These are phyloP conservation scores for Lottia gigantea DNA, from an alignment of 2,888 invertebrate genomes.

Conservation along the genomic window DNA sequence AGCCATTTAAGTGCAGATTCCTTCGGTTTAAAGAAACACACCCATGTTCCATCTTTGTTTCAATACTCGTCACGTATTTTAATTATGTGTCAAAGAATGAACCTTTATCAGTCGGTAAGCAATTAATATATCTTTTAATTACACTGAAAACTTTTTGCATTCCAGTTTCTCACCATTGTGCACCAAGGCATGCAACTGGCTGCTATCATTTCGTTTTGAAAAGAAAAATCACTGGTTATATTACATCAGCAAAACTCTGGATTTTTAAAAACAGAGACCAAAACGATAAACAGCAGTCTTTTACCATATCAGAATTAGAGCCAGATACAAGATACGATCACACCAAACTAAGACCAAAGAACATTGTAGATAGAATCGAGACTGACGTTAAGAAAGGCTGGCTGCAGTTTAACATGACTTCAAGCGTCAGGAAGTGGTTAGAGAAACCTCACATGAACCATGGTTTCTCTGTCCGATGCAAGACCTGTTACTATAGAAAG, in stretches of 20 bases:
- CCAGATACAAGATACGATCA: constrained; percentile 25
- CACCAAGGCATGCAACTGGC: constrained; percentile 38
- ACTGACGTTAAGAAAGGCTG: constrained; percentile 50
- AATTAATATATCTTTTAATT: constrained; percentile 2
- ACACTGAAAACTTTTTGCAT: constrained; percentile 6
- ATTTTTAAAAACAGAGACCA: constrained; percentile 53
- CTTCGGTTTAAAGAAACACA: too few relatives aligned
- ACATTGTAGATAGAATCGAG: constrained; percentile 44
- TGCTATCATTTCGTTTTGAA: constrained; percentile 49
- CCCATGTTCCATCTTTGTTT: too few relatives aligned
- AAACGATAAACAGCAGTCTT: constrained; percentile 47
- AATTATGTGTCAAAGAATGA: neutral
- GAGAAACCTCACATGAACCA: constrained; percentile 42
- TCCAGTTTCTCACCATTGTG: constrained; percentile 43
- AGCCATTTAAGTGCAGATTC: too few relatives aligned
- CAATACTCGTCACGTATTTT: too few relatives aligned
- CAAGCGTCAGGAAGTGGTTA: constrained; percentile 45
- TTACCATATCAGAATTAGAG: constrained; percentile 44
- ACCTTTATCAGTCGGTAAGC: neutral
- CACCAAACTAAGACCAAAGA: constrained; percentile 31
- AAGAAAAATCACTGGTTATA: constrained; percentile 37
- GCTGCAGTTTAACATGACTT: constrained; percentile 49
- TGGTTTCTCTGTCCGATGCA: constrained; percentile 48
- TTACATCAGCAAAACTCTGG: constrained; percentile 49
- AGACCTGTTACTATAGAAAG: constrained; percentile 43